These are phyloP conservation scores for Neosilurus mollespiculum DNA, from an alignment of 2,797 vertebrate species.

Conservation along the genomic window DNA sequence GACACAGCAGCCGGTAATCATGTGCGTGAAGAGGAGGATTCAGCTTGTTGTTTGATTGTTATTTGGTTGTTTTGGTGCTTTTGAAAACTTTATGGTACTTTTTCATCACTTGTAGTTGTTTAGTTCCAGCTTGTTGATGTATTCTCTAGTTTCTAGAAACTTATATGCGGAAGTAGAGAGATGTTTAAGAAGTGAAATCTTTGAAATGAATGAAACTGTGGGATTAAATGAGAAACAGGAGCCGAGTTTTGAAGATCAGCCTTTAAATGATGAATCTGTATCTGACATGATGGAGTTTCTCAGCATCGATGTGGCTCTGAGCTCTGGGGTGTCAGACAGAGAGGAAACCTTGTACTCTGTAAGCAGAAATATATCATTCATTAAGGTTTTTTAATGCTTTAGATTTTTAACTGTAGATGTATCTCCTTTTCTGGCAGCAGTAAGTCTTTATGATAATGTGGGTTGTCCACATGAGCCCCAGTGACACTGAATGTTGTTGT, in stretches of 20 bases:
- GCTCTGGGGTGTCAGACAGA: background rate
- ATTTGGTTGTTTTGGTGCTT: background rate
- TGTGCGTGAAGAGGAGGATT: background rate
- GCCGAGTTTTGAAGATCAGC: background rate
- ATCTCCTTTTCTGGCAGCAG: background rate
- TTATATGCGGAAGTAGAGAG: background rate
- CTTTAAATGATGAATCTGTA: background rate
- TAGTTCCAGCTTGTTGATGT: background rate
- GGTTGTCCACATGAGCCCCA: background rate
- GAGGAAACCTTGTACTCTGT: conserved; percentile 36
- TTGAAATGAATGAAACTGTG: conserved; percentile 9
- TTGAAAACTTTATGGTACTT: background rate
- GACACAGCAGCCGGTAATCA: background rate
- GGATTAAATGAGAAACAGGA: background rate
- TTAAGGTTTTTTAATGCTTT: background rate
- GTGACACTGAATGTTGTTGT: background rate
- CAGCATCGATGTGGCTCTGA: conserved; percentile 38
- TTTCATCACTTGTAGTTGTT: background rate
- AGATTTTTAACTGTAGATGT: background rate
- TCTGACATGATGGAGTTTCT: conserved; percentile 32
- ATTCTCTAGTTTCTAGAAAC: background rate
- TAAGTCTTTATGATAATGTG: background rate
- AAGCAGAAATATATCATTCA: background rate
- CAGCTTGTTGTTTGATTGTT: background rate
- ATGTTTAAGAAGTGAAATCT: background rate